phyloP scores from a whole-genome alignment of 2,888 invertebrate species.

The Galeruca laticollis region DNA sequence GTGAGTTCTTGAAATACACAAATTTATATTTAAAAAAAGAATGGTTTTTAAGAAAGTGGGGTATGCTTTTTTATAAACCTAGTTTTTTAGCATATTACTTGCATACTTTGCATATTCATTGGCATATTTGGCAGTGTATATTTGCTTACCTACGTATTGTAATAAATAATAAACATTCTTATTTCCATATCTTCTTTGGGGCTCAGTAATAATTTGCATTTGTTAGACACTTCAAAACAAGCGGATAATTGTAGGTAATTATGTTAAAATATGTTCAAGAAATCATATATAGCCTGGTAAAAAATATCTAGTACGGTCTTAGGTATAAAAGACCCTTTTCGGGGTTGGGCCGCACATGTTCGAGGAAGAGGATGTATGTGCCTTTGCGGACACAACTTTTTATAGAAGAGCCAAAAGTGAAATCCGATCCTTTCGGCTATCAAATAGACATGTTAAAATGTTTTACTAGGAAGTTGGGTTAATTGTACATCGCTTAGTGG shows the following conservation, averaged over 20 bases:
- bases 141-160: too few relatives aligned
- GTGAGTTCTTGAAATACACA: too few relatives aligned
- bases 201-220: too few relatives aligned
- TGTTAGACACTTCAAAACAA: slow-evolving; percentile 9
- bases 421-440: slow-evolving; percentile 48
- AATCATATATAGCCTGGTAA: background rate
- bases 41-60: too few relatives aligned
- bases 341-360: slow-evolving; percentile 53
- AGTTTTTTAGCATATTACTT: too few relatives aligned
- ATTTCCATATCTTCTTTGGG: too few relatives aligned
- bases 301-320: slow-evolving; percentile 14
- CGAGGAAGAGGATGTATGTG: slow-evolving; percentile 55
- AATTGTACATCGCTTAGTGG: slow-evolving; percentile 43
- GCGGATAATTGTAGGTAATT: too few relatives aligned
- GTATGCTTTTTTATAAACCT: too few relatives aligned
- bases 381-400: slow-evolving; percentile 55
- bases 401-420: slow-evolving; percentile 50
- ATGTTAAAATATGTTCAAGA: background rate
- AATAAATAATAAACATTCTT: too few relatives aligned
- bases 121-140: background rate
- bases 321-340: slow-evolving; percentile 6
- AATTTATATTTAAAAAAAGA: too few relatives aligned
- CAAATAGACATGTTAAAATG: slow-evolving; percentile 37
- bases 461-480: slow-evolving; percentile 50
- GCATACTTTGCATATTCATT: slow-evolving; percentile 32